Evolutionary conservation across 2,888 invertebrate genomes (phyloP).

Genomic region (Cheilosia variabilis): DNA sequence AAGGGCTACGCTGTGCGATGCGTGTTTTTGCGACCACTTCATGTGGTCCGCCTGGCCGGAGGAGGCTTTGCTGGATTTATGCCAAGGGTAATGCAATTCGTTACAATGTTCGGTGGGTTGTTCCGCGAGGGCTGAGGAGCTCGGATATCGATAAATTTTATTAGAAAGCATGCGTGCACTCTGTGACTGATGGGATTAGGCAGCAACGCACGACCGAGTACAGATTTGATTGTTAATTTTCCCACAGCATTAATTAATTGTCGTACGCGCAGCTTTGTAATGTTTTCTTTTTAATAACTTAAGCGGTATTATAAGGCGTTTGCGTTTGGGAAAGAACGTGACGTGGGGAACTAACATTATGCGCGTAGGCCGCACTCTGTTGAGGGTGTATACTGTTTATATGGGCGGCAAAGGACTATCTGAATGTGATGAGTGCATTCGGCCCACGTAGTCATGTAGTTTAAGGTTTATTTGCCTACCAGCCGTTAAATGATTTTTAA

Average conservation of each 20-base stretch:
- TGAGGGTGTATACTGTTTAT: too few species aligned
- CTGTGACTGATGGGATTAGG: constrained; percentile 65
- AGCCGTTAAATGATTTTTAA: constrained; percentile 70
- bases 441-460: constrained; percentile 60
- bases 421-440: constrained; percentile 49
- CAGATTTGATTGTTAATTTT: constrained; percentile 49
- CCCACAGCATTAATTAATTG: constrained; percentile 35
- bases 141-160: constrained; percentile 29
- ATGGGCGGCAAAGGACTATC: constrained; percentile 37
- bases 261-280: constrained; percentile 8
- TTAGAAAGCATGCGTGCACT: constrained; percentile 6
- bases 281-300: constrained; percentile 53
- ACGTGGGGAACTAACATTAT: constrained; percentile 49
- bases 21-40: constrained; percentile 27
- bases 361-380: constrained; percentile 21
- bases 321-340: constrained; percentile 29
- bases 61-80: constrained; percentile 37
- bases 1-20: constrained; percentile 4
- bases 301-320: constrained; percentile 17
- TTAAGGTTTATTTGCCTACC: constrained; percentile 63
- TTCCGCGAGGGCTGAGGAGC: not conserved
- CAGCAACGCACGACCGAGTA: constrained; percentile 35
- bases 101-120: constrained; percentile 27
- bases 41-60: constrained; percentile 25
- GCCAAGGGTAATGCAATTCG: constrained; percentile 56